phyloP scores from a whole-genome alignment of 2,113 vertebrate species.

The Rutilus rutilus region DNA sequence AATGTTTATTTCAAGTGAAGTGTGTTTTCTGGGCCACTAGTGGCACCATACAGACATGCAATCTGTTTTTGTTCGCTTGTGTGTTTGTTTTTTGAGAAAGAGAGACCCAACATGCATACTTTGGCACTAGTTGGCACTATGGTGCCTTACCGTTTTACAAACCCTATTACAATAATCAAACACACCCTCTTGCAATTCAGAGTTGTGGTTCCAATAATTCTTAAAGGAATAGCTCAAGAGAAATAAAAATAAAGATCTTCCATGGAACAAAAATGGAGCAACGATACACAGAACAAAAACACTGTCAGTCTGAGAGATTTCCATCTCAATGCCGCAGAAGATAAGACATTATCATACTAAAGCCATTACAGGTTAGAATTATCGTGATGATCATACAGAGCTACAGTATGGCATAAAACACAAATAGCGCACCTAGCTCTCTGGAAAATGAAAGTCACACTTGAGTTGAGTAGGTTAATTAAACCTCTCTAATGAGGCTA shows the following conservation, averaged over 20 bases:
- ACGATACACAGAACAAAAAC: slow-evolving; percentile 47
- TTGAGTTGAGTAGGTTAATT: slow-evolving; percentile 63
- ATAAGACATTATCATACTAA: slow-evolving; percentile 51
- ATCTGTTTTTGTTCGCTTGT: not conserved
- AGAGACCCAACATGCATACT: not conserved
- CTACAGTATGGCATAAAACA: slow-evolving; percentile 57
- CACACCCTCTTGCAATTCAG: not conserved
- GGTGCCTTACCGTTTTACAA: not conserved
- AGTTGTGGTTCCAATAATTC: not conserved
- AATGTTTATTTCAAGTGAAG: not conserved
- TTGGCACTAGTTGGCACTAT: not conserved
- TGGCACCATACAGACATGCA: not conserved
- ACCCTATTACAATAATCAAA: not conserved
- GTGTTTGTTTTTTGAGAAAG: not conserved
- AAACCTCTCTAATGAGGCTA: slow-evolving; percentile 62
- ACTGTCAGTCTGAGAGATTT: slow-evolving; percentile 53
- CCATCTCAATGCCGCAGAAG: slow-evolving; percentile 40
- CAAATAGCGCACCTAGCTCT: slow-evolving; percentile 62
- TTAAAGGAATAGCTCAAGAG: too few relatives aligned
- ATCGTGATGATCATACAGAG: slow-evolving; percentile 54
- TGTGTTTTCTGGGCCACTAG: not conserved
- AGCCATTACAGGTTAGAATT: slow-evolving; percentile 52
- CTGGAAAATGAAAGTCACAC: slow-evolving; percentile 63
- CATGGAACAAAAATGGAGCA: not conserved
- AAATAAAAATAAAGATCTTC: not conserved